Evolutionary conservation across 2,797 vertebrate genomes (phyloP), one percentile per base, ranked within the genome.

Genomic region (Huso huso): DNA sequence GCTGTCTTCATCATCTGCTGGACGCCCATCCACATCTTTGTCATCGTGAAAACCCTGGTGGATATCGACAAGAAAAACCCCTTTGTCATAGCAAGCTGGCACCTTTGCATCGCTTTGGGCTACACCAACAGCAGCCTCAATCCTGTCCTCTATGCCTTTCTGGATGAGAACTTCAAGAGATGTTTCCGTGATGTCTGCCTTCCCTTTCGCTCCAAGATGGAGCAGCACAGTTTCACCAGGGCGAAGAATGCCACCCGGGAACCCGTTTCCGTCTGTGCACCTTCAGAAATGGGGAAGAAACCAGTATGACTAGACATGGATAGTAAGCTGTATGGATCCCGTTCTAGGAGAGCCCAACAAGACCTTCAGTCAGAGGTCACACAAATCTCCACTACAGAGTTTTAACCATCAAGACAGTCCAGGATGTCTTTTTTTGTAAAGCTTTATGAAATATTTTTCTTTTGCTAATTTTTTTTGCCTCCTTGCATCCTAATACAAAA

Each of bases 61-160:
- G 81, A 90, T 68, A 92, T 97, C 2, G 75, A 96, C 75, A 83
- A 82, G 72, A 89, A 84, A 62, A 94, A 94, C 77, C 93, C 91
- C 6, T 78, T 95, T 0, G 92, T 96, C 71, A 76, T 90, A 73
- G 93, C 92, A 70, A 87, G 90, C 82, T 93, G 96, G 91, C 96
- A 99, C 63, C 91, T 99, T 77, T 98, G 95, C 84, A 98, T 98
- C 0, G 96, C 96, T 1, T 83, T 98, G 71, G 96, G 96, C 62
- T 99, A 99, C 69, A 93, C 91, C 85, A 99, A 99, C 88, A 99
- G 96, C 88, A 97, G 96, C 76, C 92, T 99, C 77, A 99, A 99
- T 80, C 96, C 96, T 0, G 86, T 98, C 63, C 90, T 99, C 10
- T 99, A 99, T 0, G 95, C 96, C 57, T 96, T 98, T 83, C 78